Percentiles rank a stretch among this genome's conserved stretches.
phyloP scores from a whole-genome alignment of 1,140 invertebrate genomes.

The Medauroidea extradentata region DNA sequence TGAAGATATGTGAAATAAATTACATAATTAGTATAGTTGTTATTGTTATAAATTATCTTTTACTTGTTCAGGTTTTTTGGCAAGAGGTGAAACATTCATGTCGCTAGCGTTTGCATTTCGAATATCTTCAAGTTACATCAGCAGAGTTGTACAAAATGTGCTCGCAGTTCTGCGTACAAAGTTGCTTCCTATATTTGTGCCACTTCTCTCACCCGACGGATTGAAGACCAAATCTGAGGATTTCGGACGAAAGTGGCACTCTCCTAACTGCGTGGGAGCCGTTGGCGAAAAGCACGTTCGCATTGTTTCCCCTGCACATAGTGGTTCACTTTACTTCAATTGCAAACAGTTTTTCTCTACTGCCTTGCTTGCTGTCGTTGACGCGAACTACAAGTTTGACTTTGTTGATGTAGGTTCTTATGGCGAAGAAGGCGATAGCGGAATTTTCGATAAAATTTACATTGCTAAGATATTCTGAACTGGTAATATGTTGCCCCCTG shows the following conservation, averaged over 20 bases:
- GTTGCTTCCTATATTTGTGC: too few relatives aligned
- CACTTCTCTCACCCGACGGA: too few relatives aligned
- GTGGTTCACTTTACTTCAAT: slow-evolving; percentile 36
- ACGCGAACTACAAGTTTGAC: slow-evolving; percentile 32
- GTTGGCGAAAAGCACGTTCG: slow-evolving; percentile 36
- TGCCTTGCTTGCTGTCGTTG: slow-evolving; percentile 39
- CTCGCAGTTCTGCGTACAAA: too few relatives aligned
- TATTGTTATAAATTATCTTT: too few relatives aligned
- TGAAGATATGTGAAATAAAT: too few relatives aligned
- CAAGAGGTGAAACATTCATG: too few relatives aligned
- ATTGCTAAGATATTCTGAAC: not conserved
- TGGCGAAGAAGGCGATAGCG: slow-evolving; percentile 39
- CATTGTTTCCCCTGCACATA: slow-evolving; percentile 21
- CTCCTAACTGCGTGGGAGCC: slow-evolving; percentile 18
- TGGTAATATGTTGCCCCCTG: too few relatives aligned
- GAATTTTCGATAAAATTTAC: slow-evolving; percentile 31
- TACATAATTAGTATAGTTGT: too few relatives aligned
- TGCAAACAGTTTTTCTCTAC: slow-evolving; percentile 36
- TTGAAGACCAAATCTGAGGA: not conserved
- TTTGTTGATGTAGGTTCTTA: slow-evolving; percentile 37
- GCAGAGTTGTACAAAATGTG: too few relatives aligned
- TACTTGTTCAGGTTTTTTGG: too few relatives aligned
- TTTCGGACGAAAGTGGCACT: not conserved
- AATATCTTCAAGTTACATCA: too few relatives aligned
- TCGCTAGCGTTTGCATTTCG: too few relatives aligned